A percentile compares a stretch with the other conserved stretches of the same genome.
These are phyloP conservation scores for Neosalanx taihuensis DNA, from an alignment of 2,797 vertebrate genomes.

Conservation along the genomic window DNA sequence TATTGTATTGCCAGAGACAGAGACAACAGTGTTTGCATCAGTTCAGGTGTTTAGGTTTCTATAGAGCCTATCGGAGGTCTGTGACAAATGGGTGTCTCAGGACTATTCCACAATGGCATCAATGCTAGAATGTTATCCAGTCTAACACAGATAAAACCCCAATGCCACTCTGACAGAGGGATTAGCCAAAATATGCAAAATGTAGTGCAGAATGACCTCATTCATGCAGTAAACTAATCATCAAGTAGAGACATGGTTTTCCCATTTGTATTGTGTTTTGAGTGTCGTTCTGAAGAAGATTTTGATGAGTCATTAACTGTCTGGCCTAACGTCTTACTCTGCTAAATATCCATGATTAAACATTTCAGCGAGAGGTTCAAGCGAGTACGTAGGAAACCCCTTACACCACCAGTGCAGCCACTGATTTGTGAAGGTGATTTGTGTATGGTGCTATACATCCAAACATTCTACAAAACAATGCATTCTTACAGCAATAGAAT, in stretches of 20 bases:
- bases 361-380: constrained; percentile 32
- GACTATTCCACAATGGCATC: constrained; percentile 46
- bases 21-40: constrained; percentile 2
- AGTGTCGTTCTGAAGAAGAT: constrained; percentile 32
- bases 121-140: constrained; percentile 35
- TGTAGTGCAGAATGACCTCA: constrained; percentile 37
- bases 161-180: constrained; percentile 22
- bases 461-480: constrained; percentile 58
- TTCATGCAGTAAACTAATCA: constrained; percentile 37
- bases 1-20: constrained; percentile 58
- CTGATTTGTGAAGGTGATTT: constrained; percentile 49
- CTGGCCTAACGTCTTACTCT: constrained; percentile 30
- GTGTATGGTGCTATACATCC: constrained; percentile 74
- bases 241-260: constrained; percentile 44
- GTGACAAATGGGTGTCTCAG: constrained; percentile 46
- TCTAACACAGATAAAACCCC: constrained; percentile 30
- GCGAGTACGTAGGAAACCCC: constrained; percentile 34
- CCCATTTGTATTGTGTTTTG: constrained; percentile 29
- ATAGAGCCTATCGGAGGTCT: constrained; percentile 49
- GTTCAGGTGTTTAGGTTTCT: constrained; percentile 26
- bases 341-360: constrained; percentile 27
- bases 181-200: constrained; percentile 34
- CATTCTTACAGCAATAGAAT: constrained; percentile 73
- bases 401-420: constrained; percentile 40
- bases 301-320: constrained; percentile 28